Conservation (phyloP, 1,140 invertebrate genomes). For the Alviniconcha marisindica region DNA sequence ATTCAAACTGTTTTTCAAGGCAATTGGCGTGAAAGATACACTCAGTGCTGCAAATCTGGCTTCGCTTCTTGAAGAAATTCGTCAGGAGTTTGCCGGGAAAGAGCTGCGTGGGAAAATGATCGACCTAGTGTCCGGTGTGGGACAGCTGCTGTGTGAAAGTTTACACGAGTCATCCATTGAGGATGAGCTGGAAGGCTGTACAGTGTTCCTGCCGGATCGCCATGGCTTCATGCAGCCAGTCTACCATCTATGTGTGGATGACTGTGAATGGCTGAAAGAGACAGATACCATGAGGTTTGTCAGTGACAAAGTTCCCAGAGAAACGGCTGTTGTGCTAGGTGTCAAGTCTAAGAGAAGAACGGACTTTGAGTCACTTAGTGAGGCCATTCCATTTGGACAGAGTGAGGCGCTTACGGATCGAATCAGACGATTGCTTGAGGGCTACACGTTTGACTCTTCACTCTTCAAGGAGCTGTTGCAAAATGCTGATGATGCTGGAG, state of each 20-base stretch:
- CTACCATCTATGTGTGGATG: conserved; percentile 54
- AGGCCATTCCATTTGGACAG: conserved; percentile 62
- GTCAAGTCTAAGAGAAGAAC: conserved; percentile 54
- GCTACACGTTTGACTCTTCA: conserved; percentile 64
- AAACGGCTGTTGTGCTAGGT: conserved; percentile 45
- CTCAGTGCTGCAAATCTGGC: conserved; percentile 38
- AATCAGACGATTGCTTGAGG: conserved; percentile 62
- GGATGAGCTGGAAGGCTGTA: neutral
- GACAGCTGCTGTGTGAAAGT: neutral
- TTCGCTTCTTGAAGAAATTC: neutral
- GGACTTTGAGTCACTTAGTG: conserved; percentile 37
- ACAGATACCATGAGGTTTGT: conserved; percentile 45
- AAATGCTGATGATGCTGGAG: conserved; percentile 77
- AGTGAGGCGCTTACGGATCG: conserved; percentile 65
- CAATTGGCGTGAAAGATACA: conserved; percentile 39
- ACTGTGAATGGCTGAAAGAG: conserved; percentile 41
- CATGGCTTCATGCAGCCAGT: conserved; percentile 18
- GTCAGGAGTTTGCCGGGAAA: neutral
- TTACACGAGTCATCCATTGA: neutral
- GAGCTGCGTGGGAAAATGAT: neutral
- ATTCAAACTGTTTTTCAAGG: conserved; percentile 31
- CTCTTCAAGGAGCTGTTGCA: conserved; percentile 71
- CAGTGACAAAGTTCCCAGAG: conserved; percentile 45
- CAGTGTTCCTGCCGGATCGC: conserved; percentile 48
- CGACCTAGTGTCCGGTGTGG: neutral